Percentiles rank a stretch among this genome's conserved stretches.
phyloP scores from a whole-genome alignment of 2,113 vertebrate species.

The Myotis yumanensis region DNA sequence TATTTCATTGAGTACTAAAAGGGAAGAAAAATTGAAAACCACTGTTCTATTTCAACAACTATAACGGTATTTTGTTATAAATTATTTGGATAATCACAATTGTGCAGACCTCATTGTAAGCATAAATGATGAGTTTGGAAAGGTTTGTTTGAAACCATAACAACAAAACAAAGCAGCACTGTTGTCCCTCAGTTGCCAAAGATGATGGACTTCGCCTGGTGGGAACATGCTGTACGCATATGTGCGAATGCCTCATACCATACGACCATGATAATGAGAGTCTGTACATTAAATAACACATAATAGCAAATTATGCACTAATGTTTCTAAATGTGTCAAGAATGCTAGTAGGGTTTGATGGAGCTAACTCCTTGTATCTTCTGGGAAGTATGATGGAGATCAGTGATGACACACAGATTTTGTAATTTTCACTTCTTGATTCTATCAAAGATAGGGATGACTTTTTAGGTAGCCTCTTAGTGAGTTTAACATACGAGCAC shows the following conservation, averaged over 20 bases:
- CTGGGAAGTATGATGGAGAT: not conserved
- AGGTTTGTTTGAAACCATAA: slow-evolving; percentile 49
- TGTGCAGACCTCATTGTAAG: not conserved
- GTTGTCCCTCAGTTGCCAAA: slow-evolving; percentile 8
- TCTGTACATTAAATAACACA: not conserved
- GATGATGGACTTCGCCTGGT: not conserved
- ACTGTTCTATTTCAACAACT: not conserved
- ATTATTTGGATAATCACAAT: slow-evolving; percentile 32
- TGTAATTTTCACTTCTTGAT: slow-evolving; percentile 10
- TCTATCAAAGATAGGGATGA: slow-evolving; percentile 3
- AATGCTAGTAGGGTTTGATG: not conserved
- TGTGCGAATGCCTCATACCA: not conserved
- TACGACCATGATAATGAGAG: not conserved
- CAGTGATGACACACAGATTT: not conserved
- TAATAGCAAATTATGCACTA: not conserved
- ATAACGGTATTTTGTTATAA: not conserved
- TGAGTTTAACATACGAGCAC: not conserved
- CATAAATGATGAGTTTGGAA: slow-evolving; percentile 42
- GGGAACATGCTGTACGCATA: slow-evolving; percentile 21
- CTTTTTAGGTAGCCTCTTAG: not conserved
- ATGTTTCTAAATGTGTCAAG: not conserved
- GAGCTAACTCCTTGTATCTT: not conserved
- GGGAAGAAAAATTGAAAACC: not conserved
- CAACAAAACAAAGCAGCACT: slow-evolving; percentile 57
- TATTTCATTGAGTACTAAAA: not conserved